These are phyloP conservation scores for Anoplolepis gracilipes DNA, from an alignment of 1,140 invertebrate genomes.

Conservation along the genomic window DNA sequence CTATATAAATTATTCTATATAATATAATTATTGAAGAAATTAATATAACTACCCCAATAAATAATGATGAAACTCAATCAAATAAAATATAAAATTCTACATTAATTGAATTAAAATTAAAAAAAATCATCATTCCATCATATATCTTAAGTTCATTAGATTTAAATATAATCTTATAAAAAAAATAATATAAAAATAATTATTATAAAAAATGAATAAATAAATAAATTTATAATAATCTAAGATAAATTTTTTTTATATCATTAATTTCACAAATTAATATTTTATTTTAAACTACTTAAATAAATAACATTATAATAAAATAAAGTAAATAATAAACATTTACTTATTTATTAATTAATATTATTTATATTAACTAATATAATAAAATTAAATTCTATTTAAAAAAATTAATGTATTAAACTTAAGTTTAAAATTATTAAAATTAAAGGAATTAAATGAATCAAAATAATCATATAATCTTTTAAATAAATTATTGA, in stretches of 20 bases:
- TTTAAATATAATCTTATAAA: conserved; percentile 79
- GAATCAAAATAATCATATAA: conserved; percentile 84
- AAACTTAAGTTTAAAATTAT: too few relatives aligned
- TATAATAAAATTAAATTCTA: conserved; percentile 84
- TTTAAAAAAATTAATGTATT: too few relatives aligned
- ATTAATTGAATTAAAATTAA: neutral
- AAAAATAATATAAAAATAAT: neutral
- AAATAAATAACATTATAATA: too few relatives aligned
- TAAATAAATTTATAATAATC: neutral
- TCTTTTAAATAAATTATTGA: conserved; percentile 82
- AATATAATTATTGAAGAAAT: conserved; percentile 89
- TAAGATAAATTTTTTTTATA: neutral
- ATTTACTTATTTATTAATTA: neutral
- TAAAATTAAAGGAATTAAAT: conserved; percentile 85
- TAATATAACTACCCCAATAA: conserved; percentile 85
- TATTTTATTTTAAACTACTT: conserved; percentile 18
- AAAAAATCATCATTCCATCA: conserved; percentile 85
- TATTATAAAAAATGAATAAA: neutral
- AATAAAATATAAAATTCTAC: neutral
- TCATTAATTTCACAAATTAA: conserved; percentile 10
- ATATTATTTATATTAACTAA: neutral
- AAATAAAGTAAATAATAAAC: too few relatives aligned
- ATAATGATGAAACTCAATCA: neutral
- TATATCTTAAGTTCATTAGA: conserved; percentile 80
- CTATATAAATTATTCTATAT: conserved; percentile 87